phyloP scores from a whole-genome alignment of 2,888 invertebrate genomes.

The Folsomia candida region DNA sequence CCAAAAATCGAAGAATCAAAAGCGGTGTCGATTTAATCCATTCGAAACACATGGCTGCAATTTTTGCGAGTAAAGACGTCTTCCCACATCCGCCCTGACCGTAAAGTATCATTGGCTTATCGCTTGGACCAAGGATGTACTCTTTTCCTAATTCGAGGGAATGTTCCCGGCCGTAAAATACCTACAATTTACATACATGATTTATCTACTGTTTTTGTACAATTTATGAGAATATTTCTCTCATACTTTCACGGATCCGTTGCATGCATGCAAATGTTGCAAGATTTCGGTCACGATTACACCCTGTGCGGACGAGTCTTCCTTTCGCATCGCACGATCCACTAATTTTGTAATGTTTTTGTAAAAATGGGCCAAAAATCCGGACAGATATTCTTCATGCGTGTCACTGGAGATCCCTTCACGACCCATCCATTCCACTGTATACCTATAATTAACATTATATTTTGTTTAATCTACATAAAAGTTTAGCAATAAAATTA shows the following conservation, averaged over 20 bases:
- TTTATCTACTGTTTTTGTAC: neutral
- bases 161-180: constrained; percentile 89
- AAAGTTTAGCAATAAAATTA: neutral
- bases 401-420: constrained; percentile 78
- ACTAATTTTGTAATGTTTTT: constrained; percentile 87
- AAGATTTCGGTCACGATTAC: constrained; percentile 90
- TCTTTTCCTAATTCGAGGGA: constrained; percentile 74
- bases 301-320: constrained; percentile 89
- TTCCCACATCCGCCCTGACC: constrained; percentile 98
- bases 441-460: constrained; percentile 62
- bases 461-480: constrained; percentile 10
- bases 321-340: constrained; percentile 91
- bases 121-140: constrained; percentile 77
- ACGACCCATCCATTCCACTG: constrained; percentile 94
- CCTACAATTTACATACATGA: constrained; percentile 52
- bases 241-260: constrained; percentile 74
- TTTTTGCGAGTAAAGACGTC: constrained; percentile 90
- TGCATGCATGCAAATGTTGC: constrained; percentile 92
- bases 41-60: constrained; percentile 70
- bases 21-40: constrained; percentile 79
- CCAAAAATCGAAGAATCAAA: constrained; percentile 85
- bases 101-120: constrained; percentile 85
- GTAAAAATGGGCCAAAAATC: constrained; percentile 92
- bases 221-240: neutral
- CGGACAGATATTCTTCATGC: constrained; percentile 87